Evolutionary conservation across 2,888 invertebrate species (phyloP), one percentile per base, ranked within the genome.

Genomic region (Aporophyla nigra): DNA sequence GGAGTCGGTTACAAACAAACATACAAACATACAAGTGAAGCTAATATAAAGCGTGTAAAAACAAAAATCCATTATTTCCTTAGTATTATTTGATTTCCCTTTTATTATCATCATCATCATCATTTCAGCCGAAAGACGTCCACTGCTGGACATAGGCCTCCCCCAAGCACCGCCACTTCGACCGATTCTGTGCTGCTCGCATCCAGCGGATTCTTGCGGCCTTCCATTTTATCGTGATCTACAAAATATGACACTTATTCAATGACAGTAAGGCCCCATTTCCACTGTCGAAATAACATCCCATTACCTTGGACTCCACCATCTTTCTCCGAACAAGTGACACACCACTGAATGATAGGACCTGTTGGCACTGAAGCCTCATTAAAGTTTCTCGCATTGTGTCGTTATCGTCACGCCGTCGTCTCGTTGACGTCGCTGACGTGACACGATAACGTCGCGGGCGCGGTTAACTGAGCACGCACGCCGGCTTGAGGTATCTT

Each of bases 401-500:
- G 82, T 77, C 74, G 77, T 49, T 84, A 76, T 62, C 77, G 76
- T 80, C 78, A 77, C 74, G 75, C 24, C 33, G 69, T 61, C 84
- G 79, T 61, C 70, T 53, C 72, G 76, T 51, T 61, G 63, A 63
- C 76, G 79, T 56, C n/a, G 56, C 66, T 72, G 78, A 74, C 67
- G 53, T 65, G 59, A 58, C 79, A 51, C 61, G 83, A 82, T 82
- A 71, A 68, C 75, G 72, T 80, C 69, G 51, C 24, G 62, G 65
- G 51, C 69, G 56, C 24, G 59, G 65, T 51, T 70, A 83, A 71
- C 67, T 76, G 69, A 76, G 66, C 80, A 76, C 80, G 1, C n/a
- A 59, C 84, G 84, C 84, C 80, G 59, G 49, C 2, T 33, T 51
- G 46, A 24, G 2, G 40, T 40, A 16, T 16, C 1, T 24, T 58